A percentile compares a stretch with the other conserved stretches of the same genome.
Conservation (phyloP, 2,113 vertebrate genomes). For the Pogonocichla stellata region DNA sequence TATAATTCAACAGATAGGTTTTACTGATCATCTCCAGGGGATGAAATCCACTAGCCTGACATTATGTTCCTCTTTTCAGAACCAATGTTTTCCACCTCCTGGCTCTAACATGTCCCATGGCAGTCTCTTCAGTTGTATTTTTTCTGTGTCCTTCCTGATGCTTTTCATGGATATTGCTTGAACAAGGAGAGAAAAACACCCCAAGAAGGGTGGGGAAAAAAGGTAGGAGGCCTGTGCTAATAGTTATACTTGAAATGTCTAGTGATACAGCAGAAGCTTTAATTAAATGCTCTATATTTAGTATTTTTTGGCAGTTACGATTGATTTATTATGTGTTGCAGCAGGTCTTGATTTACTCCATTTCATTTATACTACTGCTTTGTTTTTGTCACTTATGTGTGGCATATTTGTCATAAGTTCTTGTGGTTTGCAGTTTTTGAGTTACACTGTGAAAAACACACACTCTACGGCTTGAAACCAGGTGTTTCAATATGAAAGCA, state of each 20-base stretch:
- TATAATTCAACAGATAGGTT: not conserved
- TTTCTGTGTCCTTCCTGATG: not conserved
- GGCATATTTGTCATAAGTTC: not conserved
- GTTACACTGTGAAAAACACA: slow-evolving; percentile 1
- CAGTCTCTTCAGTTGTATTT: not conserved
- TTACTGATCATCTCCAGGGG: not conserved
- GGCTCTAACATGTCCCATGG: fast-evolving
- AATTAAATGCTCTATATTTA: slow-evolving; percentile 67
- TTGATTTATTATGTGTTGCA: slow-evolving; percentile 67
- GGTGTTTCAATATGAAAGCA: slow-evolving; percentile 14
- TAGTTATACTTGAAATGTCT: not conserved
- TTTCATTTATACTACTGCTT: slow-evolving; percentile 36
- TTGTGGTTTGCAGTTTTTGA: slow-evolving; percentile 31
- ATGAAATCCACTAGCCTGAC: not conserved
- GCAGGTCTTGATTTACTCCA: slow-evolving; percentile 62
- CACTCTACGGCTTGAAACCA: slow-evolving; percentile 3
- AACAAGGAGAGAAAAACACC: not conserved
- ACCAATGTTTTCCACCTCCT: fast-evolving
- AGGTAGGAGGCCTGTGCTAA: not conserved
- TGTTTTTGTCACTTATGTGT: slow-evolving; percentile 46
- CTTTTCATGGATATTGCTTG: not conserved
- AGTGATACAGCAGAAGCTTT: slow-evolving; percentile 23
- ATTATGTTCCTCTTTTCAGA: not conserved
- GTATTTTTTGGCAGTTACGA: slow-evolving; percentile 58
- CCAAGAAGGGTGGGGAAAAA: fast-evolving